Conservation (phyloP, 2,888 invertebrate genomes). For the Metacarcinus magister region DNA sequence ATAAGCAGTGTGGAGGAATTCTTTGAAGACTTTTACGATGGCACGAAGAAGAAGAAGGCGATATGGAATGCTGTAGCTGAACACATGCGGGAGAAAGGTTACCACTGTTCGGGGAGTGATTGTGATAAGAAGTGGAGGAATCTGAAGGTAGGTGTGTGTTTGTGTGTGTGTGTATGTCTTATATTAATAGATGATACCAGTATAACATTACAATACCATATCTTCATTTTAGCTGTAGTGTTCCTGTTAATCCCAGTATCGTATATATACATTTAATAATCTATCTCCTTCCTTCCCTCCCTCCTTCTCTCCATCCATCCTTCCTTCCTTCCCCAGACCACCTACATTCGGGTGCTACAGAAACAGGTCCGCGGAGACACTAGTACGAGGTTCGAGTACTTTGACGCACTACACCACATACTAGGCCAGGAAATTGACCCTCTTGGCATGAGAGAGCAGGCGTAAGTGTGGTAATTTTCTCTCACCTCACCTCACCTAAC, state of each 20-base stretch:
- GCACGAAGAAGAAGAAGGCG: conserved; percentile 74
- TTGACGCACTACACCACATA: conserved; percentile 80
- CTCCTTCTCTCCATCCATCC: neutral
- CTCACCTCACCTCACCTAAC: too few species aligned
- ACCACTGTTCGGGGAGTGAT: conserved; percentile 62
- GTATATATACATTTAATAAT: too few species aligned
- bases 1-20: conserved; percentile 74
- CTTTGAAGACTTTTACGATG: conserved; percentile 78
- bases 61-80: conserved; percentile 69
- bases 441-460: conserved; percentile 76
- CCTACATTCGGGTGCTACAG: conserved; percentile 78
- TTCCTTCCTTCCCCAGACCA: conserved; percentile 54
- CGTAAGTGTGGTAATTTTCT: conserved; percentile 55
- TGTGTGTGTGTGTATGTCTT: too few species aligned
- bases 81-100: conserved; percentile 64
- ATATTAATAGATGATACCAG: too few species aligned
- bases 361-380: conserved; percentile 79
- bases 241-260: too few species aligned
- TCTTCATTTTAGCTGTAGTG: too few species aligned
- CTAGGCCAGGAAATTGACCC: conserved; percentile 79
- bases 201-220: too few species aligned
- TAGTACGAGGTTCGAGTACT: conserved; percentile 77
- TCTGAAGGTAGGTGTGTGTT: conserved; percentile 68
- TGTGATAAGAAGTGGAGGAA: conserved; percentile 81
- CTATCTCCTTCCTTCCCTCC: too few species aligned